phyloP scores from a whole-genome alignment of 1,140 invertebrate genomes.

The Drosophila quadrilineata region DNA sequence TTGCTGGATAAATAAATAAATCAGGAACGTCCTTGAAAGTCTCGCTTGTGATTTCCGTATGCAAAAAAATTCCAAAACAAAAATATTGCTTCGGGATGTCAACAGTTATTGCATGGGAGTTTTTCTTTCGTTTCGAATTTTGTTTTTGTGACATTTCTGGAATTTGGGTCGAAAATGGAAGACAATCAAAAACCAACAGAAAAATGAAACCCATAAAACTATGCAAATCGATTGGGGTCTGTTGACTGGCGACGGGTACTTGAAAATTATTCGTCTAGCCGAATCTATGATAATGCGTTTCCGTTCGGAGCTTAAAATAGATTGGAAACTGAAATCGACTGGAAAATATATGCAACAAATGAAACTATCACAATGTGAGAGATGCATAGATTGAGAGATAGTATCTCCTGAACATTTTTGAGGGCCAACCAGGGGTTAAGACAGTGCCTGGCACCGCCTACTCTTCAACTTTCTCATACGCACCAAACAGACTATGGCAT shows the following conservation, averaged over 20 bases:
- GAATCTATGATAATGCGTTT: slow-evolving; percentile 3
- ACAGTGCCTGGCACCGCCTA: slow-evolving; percentile 55
- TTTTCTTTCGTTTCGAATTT: not conserved
- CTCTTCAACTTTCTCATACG: not conserved
- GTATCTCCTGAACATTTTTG: no score
- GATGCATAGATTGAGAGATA: not conserved
- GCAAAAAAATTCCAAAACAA: slow-evolving; percentile 52
- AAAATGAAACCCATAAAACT: no score
- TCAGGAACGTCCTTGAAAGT: slow-evolving; percentile 76
- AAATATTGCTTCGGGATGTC: slow-evolving; percentile 37
- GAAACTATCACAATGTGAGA: no score
- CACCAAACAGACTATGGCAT: slow-evolving; percentile 14
- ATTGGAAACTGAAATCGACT: slow-evolving; percentile 1
- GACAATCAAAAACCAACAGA: no score
- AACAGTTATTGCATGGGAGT: slow-evolving; percentile 33
- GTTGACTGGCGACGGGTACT: not conserved
- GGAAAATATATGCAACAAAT: no score
- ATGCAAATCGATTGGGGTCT: no score
- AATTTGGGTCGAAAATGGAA: no score
- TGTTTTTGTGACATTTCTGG: no score
- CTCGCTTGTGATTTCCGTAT: slow-evolving; percentile 76
- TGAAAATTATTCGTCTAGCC: slow-evolving; percentile 9
- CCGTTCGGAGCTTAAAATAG: slow-evolving; percentile 3
- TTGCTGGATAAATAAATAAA: slow-evolving; percentile 75
- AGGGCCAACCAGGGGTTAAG: slow-evolving; percentile 53